Evolutionary conservation across 2,113 vertebrate species (phyloP).

Genomic region (Physeter macrocephalus): DNA sequence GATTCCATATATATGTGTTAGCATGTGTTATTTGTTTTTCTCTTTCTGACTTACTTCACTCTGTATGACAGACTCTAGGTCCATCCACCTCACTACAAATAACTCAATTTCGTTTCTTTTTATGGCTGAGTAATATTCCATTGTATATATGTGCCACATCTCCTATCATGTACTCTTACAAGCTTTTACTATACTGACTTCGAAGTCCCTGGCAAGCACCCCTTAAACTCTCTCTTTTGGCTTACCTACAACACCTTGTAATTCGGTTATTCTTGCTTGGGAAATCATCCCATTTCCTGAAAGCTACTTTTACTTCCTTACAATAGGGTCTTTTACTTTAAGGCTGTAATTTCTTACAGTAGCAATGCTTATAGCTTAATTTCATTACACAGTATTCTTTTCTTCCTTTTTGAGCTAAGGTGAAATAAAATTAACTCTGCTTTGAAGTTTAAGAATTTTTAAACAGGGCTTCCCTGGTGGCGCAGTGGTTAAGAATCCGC

Average conservation of each 20-base stretch:
- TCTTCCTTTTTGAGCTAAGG: constrained; percentile 12
- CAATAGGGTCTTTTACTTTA: not conserved
- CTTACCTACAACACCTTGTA: not conserved
- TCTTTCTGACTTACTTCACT: too few species aligned
- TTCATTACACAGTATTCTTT: not conserved
- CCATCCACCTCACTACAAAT: too few species aligned
- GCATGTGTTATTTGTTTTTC: too few species aligned
- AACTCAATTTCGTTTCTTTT: too few species aligned
- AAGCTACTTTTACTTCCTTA: not conserved
- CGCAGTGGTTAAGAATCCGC: rapidly evolving
- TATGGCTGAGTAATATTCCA: too few species aligned
- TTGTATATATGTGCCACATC: too few species aligned
- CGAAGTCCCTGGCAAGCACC: not conserved
- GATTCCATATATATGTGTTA: too few species aligned
- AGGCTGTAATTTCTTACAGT: not conserved
- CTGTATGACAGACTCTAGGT: too few species aligned
- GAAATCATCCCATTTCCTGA: not conserved
- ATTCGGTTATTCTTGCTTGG: constrained; percentile 5
- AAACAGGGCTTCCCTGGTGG: not conserved
- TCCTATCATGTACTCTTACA: not conserved
- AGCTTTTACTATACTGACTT: not conserved
- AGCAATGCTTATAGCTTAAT: not conserved
- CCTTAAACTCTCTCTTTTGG: not conserved
- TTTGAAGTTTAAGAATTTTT: constrained; percentile 30
- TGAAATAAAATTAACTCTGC: constrained; percentile 28